A percentile compares a stretch with the other conserved stretches of the same genome.
Conservation (phyloP, 2,797 vertebrate species). For the Limnodromus scolopaceus region DNA sequence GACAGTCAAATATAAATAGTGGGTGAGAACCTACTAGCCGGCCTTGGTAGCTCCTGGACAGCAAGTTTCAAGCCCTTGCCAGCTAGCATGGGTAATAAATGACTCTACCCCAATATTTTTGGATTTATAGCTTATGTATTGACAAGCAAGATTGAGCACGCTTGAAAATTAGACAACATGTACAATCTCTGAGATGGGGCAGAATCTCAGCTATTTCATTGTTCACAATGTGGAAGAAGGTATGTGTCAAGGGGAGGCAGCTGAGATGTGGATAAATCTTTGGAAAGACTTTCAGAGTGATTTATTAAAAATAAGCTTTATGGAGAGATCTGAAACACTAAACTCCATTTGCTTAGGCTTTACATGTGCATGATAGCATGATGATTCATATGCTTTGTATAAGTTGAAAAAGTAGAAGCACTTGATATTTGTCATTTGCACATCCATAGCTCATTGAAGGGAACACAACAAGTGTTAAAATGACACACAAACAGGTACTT, state of each 20-base stretch:
- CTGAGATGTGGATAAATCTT: not conserved
- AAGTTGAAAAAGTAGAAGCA: not conserved
- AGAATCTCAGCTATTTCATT: not conserved
- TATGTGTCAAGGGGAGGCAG: not conserved
- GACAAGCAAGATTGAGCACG: not conserved
- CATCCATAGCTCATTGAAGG: not conserved
- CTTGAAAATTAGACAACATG: not conserved
- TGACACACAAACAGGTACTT: not conserved
- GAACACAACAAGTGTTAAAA: not conserved
- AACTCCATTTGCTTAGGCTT: not conserved
- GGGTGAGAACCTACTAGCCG: not conserved
- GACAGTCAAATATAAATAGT: slow-evolving; percentile 6
- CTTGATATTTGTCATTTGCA: not conserved
- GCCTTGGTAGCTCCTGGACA: not conserved
- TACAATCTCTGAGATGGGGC: not conserved
- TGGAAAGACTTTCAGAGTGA: not conserved
- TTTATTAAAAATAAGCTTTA: not conserved
- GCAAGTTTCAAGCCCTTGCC: not conserved
- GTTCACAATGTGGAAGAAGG: not conserved
- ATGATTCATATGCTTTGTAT: not conserved
- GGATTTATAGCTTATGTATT: not conserved
- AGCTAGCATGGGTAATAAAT: not conserved
- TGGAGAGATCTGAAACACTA: not conserved
- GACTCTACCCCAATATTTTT: not conserved
- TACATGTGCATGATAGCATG: not conserved